Percentiles rank a stretch among this genome's conserved stretches.
These are phyloP conservation scores for Loris lydekkerianus DNA, from an alignment of 2,797 vertebrate genomes.

Conservation along the genomic window DNA sequence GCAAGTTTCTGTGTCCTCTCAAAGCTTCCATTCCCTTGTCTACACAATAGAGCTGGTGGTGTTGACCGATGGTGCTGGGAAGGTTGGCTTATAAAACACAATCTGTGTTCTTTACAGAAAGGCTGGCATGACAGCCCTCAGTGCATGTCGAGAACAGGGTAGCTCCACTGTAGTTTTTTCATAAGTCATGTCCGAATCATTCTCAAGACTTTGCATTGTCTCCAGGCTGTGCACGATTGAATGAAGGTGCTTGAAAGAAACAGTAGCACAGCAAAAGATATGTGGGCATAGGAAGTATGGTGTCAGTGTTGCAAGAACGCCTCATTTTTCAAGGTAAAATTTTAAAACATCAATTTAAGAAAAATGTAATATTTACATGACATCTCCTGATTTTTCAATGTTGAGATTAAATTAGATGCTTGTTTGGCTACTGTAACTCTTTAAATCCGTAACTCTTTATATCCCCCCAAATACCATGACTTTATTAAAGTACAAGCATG, in stretches of 20 bases:
- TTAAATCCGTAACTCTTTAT: too few species aligned
- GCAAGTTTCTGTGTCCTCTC: too few species aligned
- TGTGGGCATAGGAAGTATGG: neutral
- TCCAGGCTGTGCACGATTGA: fast-evolving
- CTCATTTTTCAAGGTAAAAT: neutral
- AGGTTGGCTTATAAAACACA: neutral
- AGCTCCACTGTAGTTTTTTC: fast-evolving
- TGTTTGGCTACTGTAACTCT: neutral
- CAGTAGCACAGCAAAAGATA: fast-evolving
- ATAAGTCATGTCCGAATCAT: neutral
- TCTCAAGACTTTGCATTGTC: neutral
- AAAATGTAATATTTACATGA: neutral
- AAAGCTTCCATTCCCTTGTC: fast-evolving
- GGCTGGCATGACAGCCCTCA: neutral
- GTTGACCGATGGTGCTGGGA: fast-evolving
- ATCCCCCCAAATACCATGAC: neutral
- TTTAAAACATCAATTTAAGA: neutral
- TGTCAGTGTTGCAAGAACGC: neutral
- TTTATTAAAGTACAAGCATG: neutral
- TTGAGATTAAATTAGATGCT: neutral
- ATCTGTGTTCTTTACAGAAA: too few species aligned
- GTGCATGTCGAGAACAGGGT: fast-evolving
- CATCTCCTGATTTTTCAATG: neutral
- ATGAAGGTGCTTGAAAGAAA: neutral
- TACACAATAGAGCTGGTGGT: fast-evolving